Percentiles rank a stretch among this genome's conserved stretches.
Evolutionary conservation across 2,113 vertebrate genomes (phyloP).

Genomic region (pig (Sus scrofa)): T2T-Sscrofa CM000824.6:122674001-122674500

Average conservation of each 20-base stretch:
- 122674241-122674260: constrained; percentile 35
- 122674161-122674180: not conserved
- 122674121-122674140: constrained; percentile 28
- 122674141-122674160: constrained; percentile 57
- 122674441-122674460: not conserved
- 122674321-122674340: not conserved
- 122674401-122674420: constrained; percentile 54
- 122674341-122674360: constrained; percentile 24
- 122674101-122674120: constrained; percentile 58
- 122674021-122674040: constrained; percentile 73
- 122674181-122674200: not conserved
- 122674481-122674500: constrained; percentile 9
- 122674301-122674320: constrained; percentile 8
- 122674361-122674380: constrained; percentile 45
- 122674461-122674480: constrained; percentile 51
- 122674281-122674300: constrained; percentile 23
- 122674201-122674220: constrained; percentile 42
- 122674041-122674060: constrained; percentile 60
- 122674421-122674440: constrained; percentile 7
- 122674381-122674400: constrained; percentile 12
- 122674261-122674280: not conserved
- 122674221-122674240: constrained; percentile 14
- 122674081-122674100: constrained; percentile 14
- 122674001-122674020: constrained; percentile 71
- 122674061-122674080: constrained; percentile 34